Conservation (phyloP, 2,888 invertebrate genomes). For the Himalopsyche tibetana region DNA sequence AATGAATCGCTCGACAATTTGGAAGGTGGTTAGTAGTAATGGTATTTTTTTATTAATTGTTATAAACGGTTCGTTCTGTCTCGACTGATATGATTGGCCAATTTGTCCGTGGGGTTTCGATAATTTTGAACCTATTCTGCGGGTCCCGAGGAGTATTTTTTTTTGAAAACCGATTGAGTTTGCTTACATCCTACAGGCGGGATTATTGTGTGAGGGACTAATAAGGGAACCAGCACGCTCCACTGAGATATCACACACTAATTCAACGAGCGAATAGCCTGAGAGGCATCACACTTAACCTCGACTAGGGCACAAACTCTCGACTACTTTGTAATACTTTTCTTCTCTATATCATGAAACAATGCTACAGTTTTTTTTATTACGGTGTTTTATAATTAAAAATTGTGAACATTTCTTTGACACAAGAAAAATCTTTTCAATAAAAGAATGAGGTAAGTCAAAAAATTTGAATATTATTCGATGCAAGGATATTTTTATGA, state of each 20-base stretch:
- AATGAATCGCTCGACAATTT: slow-evolving; percentile 48
- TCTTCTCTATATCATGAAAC: no score
- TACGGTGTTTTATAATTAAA: no score
- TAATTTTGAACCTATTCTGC: slow-evolving; percentile 77
- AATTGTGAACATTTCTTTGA: no score
- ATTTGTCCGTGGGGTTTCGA: slow-evolving; percentile 55
- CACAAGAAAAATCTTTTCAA: background rate
- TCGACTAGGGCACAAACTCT: slow-evolving; percentile 48
- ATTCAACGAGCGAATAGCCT: slow-evolving; percentile 40
- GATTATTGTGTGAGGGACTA: slow-evolving; percentile 62
- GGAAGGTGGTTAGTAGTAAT: slow-evolving; percentile 56
- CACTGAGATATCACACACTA: slow-evolving; percentile 64
- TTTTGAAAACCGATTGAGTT: slow-evolving; percentile 66
- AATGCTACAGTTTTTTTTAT: no score
- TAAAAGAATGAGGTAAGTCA: no score
- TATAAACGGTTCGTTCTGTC: slow-evolving; percentile 50
- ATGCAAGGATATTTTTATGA: no score
- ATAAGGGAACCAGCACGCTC: slow-evolving; percentile 65
- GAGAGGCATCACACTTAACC: slow-evolving; percentile 24
- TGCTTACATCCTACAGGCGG: slow-evolving; percentile 63
- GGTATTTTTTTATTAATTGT: slow-evolving; percentile 37
- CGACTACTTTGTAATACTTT: background rate
- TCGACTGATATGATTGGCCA: slow-evolving; percentile 62
- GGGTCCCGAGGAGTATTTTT: slow-evolving; percentile 56
- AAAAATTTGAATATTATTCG: no score